Conservation (phyloP, 2,888 invertebrate genomes). For the Cryptus viduatorius region DNA sequence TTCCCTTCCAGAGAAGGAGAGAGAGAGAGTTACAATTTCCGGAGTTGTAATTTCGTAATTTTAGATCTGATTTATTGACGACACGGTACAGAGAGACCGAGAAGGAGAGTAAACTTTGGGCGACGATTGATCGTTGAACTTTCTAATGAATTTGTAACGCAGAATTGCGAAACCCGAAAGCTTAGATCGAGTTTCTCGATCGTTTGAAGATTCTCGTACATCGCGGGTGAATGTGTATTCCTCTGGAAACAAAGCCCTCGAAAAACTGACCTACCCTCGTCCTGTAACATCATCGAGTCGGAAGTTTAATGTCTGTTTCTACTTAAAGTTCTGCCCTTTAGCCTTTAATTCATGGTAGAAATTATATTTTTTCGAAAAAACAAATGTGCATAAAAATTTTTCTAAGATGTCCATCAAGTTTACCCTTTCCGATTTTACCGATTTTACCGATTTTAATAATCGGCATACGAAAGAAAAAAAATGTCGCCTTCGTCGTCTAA, state of each 20-base stretch:
- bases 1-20: not conserved
- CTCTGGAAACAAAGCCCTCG: not conserved
- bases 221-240: not conserved
- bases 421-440: too few species aligned
- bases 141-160: constrained; percentile 20
- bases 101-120: not conserved
- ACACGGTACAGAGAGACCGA: not conserved
- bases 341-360: too few species aligned
- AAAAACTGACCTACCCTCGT: not conserved
- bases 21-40: not conserved
- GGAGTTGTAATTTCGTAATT: not conserved
- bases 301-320: too few species aligned
- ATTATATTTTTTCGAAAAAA: too few species aligned
- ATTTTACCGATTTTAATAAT: too few species aligned
- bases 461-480: too few species aligned
- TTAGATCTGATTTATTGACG: not conserved
- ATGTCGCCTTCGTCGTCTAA: too few species aligned
- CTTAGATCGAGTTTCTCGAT: too few species aligned
- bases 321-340: too few species aligned
- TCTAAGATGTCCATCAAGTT: too few species aligned
- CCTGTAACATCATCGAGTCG: too few species aligned
- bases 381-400: too few species aligned
- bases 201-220: constrained; percentile 2
- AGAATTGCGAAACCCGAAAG: not conserved
- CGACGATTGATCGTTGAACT: constrained; percentile 6